Conservation (phyloP, 2,113 vertebrate species). For the Miniopterus natalensis region DNA sequence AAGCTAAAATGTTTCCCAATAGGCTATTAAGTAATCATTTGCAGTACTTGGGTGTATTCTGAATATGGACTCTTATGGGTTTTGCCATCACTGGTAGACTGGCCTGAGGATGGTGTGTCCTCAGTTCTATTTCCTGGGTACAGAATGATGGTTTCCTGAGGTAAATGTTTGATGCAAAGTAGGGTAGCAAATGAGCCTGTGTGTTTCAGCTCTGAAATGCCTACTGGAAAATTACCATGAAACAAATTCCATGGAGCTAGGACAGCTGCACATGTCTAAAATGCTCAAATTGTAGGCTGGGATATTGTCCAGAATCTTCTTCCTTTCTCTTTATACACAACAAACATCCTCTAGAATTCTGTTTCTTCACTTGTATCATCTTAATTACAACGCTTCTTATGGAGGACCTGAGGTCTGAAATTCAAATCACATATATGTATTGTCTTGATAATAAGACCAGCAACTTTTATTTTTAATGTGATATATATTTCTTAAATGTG, state of each 20-base stretch:
- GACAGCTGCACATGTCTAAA: not conserved
- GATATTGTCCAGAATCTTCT: not conserved
- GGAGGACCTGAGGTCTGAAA: not conserved
- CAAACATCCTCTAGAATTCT: not conserved
- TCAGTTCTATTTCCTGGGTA: not conserved
- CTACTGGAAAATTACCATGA: conserved; percentile 29
- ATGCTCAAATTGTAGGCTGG: not conserved
- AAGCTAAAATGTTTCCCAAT: conserved; percentile 62
- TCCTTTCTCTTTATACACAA: not conserved
- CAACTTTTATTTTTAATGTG: not conserved
- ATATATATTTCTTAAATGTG: conserved; percentile 4
- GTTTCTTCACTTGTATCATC: not conserved
- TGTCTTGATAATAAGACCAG: not conserved
- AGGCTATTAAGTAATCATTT: conserved; percentile 55
- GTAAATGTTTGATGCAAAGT: not conserved
- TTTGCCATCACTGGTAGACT: not conserved
- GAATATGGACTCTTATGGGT: not conserved
- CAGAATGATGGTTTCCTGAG: not conserved
- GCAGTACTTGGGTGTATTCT: not conserved
- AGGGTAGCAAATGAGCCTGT: not conserved
- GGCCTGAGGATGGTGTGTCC: not conserved
- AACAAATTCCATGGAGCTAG: not conserved
- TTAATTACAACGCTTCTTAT: not conserved
- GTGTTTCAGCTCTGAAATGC: conserved; percentile 9
- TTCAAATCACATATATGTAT: not conserved